Evolutionary conservation across 2,113 vertebrate species (phyloP).

Genomic region (Dinomys branickii): DNA sequence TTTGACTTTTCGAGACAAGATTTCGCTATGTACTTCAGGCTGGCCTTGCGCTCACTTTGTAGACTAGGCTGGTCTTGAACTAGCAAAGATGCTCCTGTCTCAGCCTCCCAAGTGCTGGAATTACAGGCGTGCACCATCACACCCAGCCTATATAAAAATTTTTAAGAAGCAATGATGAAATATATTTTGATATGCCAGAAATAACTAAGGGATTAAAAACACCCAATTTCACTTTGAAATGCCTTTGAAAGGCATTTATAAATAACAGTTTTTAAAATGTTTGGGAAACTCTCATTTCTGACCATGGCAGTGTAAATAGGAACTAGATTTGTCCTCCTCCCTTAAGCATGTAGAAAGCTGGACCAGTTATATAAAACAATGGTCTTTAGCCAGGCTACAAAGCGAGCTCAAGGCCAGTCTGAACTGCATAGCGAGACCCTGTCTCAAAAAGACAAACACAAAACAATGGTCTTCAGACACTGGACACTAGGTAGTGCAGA

Average conservation of each 20-base stretch:
- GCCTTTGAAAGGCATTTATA: neutral
- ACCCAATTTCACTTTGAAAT: neutral
- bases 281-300: neutral
- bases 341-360: neutral
- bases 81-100: too few relatives aligned
- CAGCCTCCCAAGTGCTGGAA: too few relatives aligned
- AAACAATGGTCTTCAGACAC: neutral
- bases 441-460: too few relatives aligned
- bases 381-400: neutral
- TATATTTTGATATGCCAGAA: neutral
- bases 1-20: too few relatives aligned
- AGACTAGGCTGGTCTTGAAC: too few relatives aligned
- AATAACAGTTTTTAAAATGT: neutral
- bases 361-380: neutral
- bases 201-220: neutral
- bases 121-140: too few relatives aligned
- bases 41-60: too few relatives aligned
- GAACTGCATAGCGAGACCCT: too few relatives aligned
- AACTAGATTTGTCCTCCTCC: neutral
- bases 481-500: neutral
- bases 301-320: neutral
- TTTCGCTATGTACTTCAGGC: too few relatives aligned
- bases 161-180: neutral
- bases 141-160: neutral
- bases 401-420: too few relatives aligned